Evolutionary conservation across 2,797 vertebrate genomes (phyloP).

Genomic region (Hoplostethus atlanticus): DNA sequence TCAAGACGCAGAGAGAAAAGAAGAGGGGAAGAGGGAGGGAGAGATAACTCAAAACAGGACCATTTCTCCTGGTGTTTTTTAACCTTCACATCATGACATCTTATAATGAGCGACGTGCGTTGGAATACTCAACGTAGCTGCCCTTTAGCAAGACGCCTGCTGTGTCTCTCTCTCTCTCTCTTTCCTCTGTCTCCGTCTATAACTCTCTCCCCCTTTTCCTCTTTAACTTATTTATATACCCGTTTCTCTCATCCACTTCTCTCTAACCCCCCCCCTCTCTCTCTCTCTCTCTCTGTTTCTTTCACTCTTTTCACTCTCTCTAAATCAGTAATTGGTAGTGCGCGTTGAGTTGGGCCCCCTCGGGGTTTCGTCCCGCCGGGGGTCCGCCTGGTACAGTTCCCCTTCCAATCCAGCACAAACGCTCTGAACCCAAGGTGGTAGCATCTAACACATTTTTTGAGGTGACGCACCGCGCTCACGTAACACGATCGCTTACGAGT

Average conservation of each 20-base stretch:
- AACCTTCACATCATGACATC: neutral
- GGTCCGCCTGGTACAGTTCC: neutral
- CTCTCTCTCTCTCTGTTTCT: neutral
- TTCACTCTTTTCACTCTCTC: neutral
- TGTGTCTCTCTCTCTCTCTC: constrained; percentile 4
- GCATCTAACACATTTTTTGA: neutral
- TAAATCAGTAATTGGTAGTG: constrained; percentile 13
- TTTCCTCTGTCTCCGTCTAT: constrained; percentile 7
- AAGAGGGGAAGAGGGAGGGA: neutral
- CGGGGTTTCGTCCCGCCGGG: neutral
- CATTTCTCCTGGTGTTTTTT: constrained; percentile 2
- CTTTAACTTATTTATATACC: neutral
- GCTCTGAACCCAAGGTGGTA: constrained; percentile 19
- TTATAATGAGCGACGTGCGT: neutral
- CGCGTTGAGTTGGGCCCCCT: constrained; percentile 3
- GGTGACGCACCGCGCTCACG: neutral
- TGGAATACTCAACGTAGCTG: constrained; percentile 12
- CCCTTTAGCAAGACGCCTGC: constrained; percentile 20
- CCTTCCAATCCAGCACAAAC: no score
- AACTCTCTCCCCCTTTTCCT: neutral
- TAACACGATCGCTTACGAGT: neutral
- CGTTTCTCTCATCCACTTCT: neutral
- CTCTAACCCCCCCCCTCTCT: neutral
- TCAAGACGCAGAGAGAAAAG: neutral
- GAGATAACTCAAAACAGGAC: neutral